These are phyloP conservation scores for Anagyrus pseudococci DNA, from an alignment of 2,888 invertebrate genomes.

Conservation along the genomic window DNA sequence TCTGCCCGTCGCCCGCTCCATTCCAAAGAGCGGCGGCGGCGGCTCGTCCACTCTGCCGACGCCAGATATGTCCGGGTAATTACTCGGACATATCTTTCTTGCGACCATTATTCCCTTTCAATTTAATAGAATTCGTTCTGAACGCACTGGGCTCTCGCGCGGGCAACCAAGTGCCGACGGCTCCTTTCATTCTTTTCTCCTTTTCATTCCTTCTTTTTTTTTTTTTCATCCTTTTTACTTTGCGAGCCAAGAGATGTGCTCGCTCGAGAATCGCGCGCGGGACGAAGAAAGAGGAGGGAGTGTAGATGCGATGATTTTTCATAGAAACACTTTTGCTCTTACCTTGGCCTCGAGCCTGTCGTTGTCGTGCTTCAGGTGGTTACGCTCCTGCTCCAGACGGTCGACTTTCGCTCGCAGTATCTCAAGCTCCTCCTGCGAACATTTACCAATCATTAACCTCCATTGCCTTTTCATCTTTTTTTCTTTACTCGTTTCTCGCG, in stretches of 20 bases:
- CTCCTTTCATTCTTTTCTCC: too few relatives aligned
- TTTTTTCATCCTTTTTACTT: too few relatives aligned
- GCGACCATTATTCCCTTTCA: neutral
- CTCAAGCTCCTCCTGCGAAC: conserved; percentile 82
- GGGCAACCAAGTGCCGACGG: too few relatives aligned
- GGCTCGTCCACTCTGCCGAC: neutral
- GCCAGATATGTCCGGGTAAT: neutral
- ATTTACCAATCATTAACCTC: neutral
- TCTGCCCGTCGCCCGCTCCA: neutral
- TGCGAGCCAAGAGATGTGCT: neutral
- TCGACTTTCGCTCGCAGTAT: conserved; percentile 81
- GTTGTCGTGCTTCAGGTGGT: conserved; percentile 84
- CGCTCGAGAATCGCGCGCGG: neutral
- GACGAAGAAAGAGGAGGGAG: neutral
- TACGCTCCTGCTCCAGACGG: conserved; percentile 85
- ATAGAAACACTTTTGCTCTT: conserved; percentile 54
- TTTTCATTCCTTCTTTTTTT: too few relatives aligned
- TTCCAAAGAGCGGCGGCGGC: neutral
- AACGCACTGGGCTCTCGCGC: too few relatives aligned
- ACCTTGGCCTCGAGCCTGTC: conserved; percentile 93
- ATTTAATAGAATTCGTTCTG: conserved; percentile 37
- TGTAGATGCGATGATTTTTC: conserved; percentile 16
- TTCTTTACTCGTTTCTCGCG: neutral
- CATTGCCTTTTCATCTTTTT: neutral
- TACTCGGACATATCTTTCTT: conserved; percentile 18